phyloP scores from a whole-genome alignment of 2,797 vertebrate species.

The Dicrostonyx torquatus region DNA sequence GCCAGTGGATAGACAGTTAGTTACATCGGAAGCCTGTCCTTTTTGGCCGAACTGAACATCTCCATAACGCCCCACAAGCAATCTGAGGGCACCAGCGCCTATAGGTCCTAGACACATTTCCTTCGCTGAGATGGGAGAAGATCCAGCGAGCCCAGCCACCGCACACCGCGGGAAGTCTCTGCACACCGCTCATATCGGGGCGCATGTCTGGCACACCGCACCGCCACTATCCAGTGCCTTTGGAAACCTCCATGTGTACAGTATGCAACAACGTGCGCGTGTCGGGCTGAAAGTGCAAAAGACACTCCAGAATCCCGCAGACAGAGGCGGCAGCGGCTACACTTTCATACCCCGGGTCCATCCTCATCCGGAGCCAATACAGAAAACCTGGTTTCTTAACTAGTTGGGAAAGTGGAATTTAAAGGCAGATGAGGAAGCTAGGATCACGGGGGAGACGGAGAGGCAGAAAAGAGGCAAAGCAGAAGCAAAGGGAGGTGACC shows the following conservation, averaged over 20 bases:
- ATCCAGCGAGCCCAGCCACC: neutral
- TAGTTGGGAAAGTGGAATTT: conserved; percentile 64
- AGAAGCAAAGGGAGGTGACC: conserved; percentile 50
- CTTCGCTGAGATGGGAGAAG: neutral
- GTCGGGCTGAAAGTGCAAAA: conserved; percentile 49
- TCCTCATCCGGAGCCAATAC: neutral
- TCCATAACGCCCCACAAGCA: neutral
- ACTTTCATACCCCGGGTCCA: neutral
- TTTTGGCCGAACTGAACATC: too few relatives aligned
- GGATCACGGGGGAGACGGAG: neutral
- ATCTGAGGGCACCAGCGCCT: neutral
- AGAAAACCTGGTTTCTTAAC: conserved; percentile 26
- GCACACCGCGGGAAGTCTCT: neutral
- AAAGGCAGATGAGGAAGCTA: neutral
- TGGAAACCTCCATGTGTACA: neutral
- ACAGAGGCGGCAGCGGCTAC: neutral
- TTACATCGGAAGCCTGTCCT: neutral
- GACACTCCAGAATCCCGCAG: neutral
- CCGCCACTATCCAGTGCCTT: neutral
- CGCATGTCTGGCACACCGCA: neutral
- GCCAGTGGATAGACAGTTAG: neutral
- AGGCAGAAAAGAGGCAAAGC: neutral
- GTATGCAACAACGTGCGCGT: neutral
- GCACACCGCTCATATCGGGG: neutral
- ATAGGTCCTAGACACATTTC: neutral